A percentile compares a stretch with the other conserved stretches of the same genome.
phyloP scores from a whole-genome alignment of 2,888 invertebrate species.

The Thecocarcelia acutangulata region DNA sequence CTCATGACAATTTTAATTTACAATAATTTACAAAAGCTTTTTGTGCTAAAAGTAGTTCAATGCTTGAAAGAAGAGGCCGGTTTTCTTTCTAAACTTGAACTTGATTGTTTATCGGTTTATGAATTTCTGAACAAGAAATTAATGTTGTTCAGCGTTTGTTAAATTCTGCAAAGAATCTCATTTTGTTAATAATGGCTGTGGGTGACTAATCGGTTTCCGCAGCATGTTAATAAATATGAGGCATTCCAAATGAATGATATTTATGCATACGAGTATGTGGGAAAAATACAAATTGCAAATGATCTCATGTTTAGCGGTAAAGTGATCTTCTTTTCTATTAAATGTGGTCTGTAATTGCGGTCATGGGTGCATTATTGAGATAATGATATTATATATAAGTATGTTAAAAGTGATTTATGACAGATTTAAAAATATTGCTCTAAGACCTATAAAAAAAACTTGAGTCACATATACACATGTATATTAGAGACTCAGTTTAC shows the following conservation, averaged over 20 bases:
- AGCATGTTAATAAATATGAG: conserved; percentile 15
- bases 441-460: too few relatives aligned
- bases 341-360: conserved; percentile 5
- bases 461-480: too few relatives aligned
- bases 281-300: conserved; percentile 17
- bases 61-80: conserved; percentile 5
- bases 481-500: too few relatives aligned
- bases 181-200: conserved; percentile 9
- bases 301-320: conserved; percentile 43
- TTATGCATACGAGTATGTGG: conserved; percentile 29
- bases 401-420: not conserved
- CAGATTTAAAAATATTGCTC: not conserved
- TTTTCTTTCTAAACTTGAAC: conserved; percentile 47
- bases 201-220: conserved; percentile 32
- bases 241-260: conserved; percentile 30
- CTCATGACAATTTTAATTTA: not conserved
- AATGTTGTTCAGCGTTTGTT: conserved; percentile 1
- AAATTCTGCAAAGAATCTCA: not conserved
- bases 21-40: conserved; percentile 24
- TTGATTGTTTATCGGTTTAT: conserved; percentile 45
- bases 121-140: not conserved
- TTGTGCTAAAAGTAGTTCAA: conserved; percentile 28
- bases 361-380: not conserved
- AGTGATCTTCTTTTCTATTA: conserved; percentile 18
- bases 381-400: not conserved